These are phyloP conservation scores for Apotomis turbidana DNA, from an alignment of 2,888 invertebrate species.

Conservation along the genomic window DNA sequence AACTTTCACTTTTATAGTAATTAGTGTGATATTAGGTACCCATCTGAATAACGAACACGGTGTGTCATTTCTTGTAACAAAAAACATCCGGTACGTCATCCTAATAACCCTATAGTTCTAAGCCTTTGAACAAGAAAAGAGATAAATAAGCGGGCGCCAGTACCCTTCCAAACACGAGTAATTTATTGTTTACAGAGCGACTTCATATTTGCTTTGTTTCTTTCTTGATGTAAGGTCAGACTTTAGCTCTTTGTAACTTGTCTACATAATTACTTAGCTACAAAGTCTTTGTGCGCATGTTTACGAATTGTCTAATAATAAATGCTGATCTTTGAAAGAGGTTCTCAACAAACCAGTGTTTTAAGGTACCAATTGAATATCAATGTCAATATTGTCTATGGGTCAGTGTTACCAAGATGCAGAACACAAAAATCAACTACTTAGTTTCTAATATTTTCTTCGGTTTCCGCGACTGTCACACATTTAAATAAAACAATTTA, in stretches of 20 bases:
- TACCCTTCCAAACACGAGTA: constrained; percentile 53
- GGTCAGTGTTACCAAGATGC: too few relatives aligned
- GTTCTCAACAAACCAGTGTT: too few relatives aligned
- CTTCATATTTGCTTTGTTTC: constrained; percentile 64
- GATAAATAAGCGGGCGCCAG: constrained; percentile 60
- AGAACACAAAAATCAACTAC: too few relatives aligned
- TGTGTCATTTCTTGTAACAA: neutral
- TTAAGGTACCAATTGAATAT: too few relatives aligned
- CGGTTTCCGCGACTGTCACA: too few relatives aligned
- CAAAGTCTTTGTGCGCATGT: constrained; percentile 48
- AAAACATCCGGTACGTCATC: neutral
- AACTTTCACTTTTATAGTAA: too few relatives aligned
- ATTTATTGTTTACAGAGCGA: constrained; percentile 66
- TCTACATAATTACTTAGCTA: constrained; percentile 53
- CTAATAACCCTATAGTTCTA: neutral
- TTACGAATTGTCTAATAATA: neutral
- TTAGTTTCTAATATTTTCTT: too few relatives aligned
- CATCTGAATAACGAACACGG: too few relatives aligned
- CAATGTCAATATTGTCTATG: too few relatives aligned
- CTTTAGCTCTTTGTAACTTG: constrained; percentile 54
- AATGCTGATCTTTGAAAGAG: too few relatives aligned
- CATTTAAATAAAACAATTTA: too few relatives aligned
- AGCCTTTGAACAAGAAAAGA: neutral
- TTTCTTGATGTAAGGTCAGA: constrained; percentile 53
- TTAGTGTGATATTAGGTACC: too few relatives aligned